phyloP scores from a whole-genome alignment of 2,888 invertebrate species.

The Torymus texanus region DNA sequence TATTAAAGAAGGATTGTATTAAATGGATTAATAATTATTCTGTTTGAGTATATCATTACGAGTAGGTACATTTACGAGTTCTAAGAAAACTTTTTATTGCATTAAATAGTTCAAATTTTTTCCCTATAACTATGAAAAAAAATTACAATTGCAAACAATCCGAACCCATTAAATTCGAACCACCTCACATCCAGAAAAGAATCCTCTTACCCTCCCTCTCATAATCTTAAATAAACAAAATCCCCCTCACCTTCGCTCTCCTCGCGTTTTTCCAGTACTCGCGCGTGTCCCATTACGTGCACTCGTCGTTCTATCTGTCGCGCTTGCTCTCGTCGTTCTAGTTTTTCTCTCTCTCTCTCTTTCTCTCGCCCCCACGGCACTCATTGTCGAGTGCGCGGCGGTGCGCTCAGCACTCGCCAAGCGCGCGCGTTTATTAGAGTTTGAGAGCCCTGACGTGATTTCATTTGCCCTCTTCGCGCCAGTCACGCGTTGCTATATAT shows the following conservation, averaged over 20 bases:
- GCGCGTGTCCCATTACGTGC: neutral
- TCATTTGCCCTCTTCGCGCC: neutral
- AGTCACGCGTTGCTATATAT: neutral
- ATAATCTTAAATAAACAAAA: neutral
- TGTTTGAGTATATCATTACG: too few species aligned
- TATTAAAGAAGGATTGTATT: too few species aligned
- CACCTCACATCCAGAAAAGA: too few species aligned
- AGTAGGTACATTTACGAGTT: too few species aligned
- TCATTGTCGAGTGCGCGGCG: neutral
- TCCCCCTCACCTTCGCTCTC: neutral
- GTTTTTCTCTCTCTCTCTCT: neutral
- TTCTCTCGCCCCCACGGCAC: neutral
- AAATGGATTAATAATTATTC: too few species aligned
- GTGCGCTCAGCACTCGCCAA: neutral
- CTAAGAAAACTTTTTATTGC: too few species aligned
- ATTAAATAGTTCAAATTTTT: too few species aligned
- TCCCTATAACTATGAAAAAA: too few species aligned
- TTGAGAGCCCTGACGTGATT: constrained; percentile 14
- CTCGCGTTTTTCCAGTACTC: too few species aligned
- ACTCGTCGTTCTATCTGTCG: neutral
- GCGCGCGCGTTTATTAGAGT: constrained; percentile 20
- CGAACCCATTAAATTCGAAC: too few species aligned
- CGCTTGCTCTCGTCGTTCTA: constrained; percentile 4
- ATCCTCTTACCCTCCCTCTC: neutral
- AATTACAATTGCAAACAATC: too few species aligned